Evolutionary conservation across 2,797 vertebrate genomes (phyloP).

Genomic region (Avahi laniger): DNA sequence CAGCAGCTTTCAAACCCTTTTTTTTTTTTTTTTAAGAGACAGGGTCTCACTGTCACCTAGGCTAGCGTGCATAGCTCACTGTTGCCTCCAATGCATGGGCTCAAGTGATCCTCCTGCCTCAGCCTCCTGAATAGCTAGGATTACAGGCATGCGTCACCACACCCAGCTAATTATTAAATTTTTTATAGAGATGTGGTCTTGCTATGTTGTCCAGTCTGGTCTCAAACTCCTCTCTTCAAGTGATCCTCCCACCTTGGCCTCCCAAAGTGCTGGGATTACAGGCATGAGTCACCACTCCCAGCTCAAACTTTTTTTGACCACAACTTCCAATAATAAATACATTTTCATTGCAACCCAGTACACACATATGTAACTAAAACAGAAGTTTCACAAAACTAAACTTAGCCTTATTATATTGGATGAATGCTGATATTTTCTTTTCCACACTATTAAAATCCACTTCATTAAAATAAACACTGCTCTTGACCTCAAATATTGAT

Average conservation of each 20-base stretch:
- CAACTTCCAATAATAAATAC: not conserved
- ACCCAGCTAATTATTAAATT: not conserved
- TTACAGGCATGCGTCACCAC: not conserved
- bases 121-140: not conserved
- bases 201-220: not conserved
- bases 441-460: not conserved
- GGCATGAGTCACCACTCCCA: not conserved
- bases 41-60: not conserved
- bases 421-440: not conserved
- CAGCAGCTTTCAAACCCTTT: not conserved
- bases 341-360: not conserved
- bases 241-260: not conserved
- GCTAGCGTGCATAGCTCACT: not conserved
- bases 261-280: not conserved
- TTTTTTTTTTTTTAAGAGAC: not conserved
- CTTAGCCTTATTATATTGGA: not conserved
- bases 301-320: not conserved
- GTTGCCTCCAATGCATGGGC: not conserved
- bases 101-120: not conserved
- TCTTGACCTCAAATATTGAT: not conserved
- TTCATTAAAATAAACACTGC: not conserved
- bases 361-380: not conserved
- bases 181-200: not conserved
- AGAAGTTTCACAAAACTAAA: not conserved
- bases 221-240: not conserved